Conservation (phyloP, 2,888 invertebrate species). For the Euzetes globulus region DNA sequence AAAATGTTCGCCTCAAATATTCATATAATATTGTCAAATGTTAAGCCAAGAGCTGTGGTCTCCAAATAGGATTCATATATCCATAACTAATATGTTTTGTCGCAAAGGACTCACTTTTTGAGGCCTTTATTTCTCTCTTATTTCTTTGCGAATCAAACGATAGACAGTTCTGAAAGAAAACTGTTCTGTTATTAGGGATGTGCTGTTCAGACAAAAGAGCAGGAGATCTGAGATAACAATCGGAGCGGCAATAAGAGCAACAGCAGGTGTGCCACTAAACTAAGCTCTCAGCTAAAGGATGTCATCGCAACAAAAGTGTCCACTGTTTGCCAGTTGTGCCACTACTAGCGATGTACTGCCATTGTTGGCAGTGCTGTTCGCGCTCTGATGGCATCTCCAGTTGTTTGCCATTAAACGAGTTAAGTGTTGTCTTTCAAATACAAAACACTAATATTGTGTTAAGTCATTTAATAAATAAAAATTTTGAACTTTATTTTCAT, state of each 20-base stretch:
- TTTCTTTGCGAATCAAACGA: neutral
- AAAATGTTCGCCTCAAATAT: too few species aligned
- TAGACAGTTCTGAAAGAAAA: neutral
- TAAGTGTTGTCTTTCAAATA: too few species aligned
- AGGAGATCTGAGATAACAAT: neutral
- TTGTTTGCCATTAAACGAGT: too few species aligned
- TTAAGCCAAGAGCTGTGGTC: too few species aligned
- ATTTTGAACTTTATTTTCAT: too few species aligned
- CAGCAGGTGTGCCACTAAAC: neutral
- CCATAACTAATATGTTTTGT: neutral
- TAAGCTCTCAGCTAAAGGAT: neutral
- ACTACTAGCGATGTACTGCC: too few species aligned
- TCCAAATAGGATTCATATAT: neutral
- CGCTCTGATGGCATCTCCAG: too few species aligned
- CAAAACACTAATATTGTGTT: too few species aligned
- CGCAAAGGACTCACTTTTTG: constrained; percentile 1
- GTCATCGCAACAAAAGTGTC: neutral
- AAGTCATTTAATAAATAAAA: too few species aligned
- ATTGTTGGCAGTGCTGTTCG: too few species aligned
- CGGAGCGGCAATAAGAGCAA: constrained; percentile 4
- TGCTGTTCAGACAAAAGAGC: neutral
- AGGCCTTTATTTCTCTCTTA: neutral
- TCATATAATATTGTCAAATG: neutral
- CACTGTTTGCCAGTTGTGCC: too few species aligned
- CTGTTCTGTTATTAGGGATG: too few species aligned